Base-by-base conservation (phyloP, 2,888 invertebrate species). In the Camponotus fellah region DNA sequence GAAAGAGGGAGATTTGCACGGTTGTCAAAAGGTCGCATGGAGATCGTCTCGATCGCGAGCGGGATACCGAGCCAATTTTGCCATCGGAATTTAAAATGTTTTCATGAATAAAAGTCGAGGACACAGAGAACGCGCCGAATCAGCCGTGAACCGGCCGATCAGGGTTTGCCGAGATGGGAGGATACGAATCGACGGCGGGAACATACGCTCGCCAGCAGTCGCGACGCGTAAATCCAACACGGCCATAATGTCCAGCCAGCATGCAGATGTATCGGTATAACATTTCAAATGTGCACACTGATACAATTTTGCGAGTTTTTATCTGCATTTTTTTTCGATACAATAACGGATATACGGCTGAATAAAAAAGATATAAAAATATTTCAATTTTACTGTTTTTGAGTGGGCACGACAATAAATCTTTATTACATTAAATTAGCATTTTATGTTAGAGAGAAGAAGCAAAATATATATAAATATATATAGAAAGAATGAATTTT, bases 31-130 rank as follows among this genome's bases (percentile, higher is more conserved):
- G 26, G 6, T 77, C 40, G 26, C 9, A 4, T n/a, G 10, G 2
- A 26, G n/a, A n/a, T 53, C 8, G 26, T 66, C 12, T 17, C n/a
- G 62, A 58, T 3, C 62, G 64, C n/a, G 46, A 17, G n/a, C 14
- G 82, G 82, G 68, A 82, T 86, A 85, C 81, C 82, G 82, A 83
- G 86, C 82, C 91, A 92, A 92, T 93, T 92, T 92, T 91, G 83
- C 90, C 85, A 88, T 92, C 83, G 91, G 92, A 93, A 92, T 93
- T 92, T 92, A 86, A 93, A 93, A 92, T 92, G 86, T 90, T 93
- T 93, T 92, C 92, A 92, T 92, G 93, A 93, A 93, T 93, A 93
- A 92, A 93, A 93, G 88, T 89, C 84, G 34, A 32, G 65, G 6
- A 21, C 12, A 58, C 12, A 34, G 49, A 43, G n/a, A 49, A 43